phyloP scores from a whole-genome alignment of 2,113 vertebrate species.

The Cyphomyrus discorhynchus region DNA sequence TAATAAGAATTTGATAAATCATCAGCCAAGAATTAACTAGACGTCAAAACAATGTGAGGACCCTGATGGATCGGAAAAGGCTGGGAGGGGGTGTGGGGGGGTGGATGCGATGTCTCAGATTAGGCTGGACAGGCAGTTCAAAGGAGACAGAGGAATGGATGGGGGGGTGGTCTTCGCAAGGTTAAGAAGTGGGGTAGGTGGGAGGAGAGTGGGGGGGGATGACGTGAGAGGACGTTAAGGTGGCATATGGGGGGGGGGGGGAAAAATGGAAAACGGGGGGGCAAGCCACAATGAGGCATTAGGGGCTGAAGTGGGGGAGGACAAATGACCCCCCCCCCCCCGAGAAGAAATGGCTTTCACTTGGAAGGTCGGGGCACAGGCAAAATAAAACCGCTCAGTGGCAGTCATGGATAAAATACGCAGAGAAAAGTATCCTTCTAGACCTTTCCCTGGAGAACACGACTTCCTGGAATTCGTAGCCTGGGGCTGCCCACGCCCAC shows the following conservation, averaged over 20 bases:
- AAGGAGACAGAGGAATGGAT: conserved; percentile 61
- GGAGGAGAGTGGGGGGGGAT: background rate
- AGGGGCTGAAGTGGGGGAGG: background rate
- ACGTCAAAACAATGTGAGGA: conserved; percentile 99
- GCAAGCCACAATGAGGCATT: background rate
- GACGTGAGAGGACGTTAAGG: conserved; percentile 13
- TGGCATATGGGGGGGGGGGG: background rate
- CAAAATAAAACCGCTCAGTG: background rate
- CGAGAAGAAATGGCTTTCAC: background rate
- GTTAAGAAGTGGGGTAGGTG: conserved; percentile 56
- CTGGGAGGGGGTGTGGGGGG: conserved; percentile 57
- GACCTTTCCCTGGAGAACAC: background rate
- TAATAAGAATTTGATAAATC: conserved; percentile 99
- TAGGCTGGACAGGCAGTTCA: conserved; percentile 85
- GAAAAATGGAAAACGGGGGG: conserved; percentile 34
- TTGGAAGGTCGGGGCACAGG: background rate
- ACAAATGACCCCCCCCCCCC: background rate
- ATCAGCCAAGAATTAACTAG: conserved; percentile 99
- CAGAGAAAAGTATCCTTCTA: background rate
- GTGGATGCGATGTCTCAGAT: conserved; percentile 77
- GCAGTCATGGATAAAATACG: background rate
- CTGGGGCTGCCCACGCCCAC: background rate
- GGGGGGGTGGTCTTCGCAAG: conserved; percentile 55
- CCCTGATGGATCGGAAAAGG: conserved; percentile 91
- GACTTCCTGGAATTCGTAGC: background rate